Evolutionary conservation across 2,113 vertebrate genomes (phyloP), one percentile per base, ranked within the genome.

Genomic region (Oryctolagus cuniculus): DNA sequence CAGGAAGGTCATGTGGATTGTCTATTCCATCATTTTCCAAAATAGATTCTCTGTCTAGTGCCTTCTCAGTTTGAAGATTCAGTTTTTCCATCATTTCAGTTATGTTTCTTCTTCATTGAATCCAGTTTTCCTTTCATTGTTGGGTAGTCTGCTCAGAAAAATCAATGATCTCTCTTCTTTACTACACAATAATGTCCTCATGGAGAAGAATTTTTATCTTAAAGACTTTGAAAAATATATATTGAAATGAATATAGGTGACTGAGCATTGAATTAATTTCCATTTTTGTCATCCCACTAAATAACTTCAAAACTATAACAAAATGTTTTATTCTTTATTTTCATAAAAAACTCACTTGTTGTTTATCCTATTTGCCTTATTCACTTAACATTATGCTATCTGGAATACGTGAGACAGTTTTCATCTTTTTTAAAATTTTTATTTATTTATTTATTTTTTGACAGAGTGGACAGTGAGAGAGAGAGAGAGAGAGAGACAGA

Each of bases 191-290:
- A 72, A 78, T 84, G 31, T 69, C 10, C 19, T 81, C 27, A 58
- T 21, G 27, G 13, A 89, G 73, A 73, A 15, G 49, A 12, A 25
- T 82, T 24, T 81, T 95, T 63, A 72, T 61, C 79, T 88, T 38
- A n/a, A 61, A 15, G 2, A 36, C 36, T 87, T 91, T 82, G 88
- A 77, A 91, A 88, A 93, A 93, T 79, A 85, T 25, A 67, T 36
- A 58, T 34, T 58, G 29, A 89, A 78, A 87, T 89, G 79, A 84
- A 73, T 89, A 66, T n/a, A 53, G 70, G 78, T 89, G 72, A 84
- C 44, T 84, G 49, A 95, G 9, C 73, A 67, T 79, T 89, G n/a
- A n/a, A 69, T 29, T 3, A 38, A 92, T 92, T 88, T 90, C 19
- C 67, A 11, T 77, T 55, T 87, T 87, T 78, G 70, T 55, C 27